Evolutionary conservation across 2,113 vertebrate species (phyloP), one percentile per base, ranked within the genome.

Genomic region (Datnioides undecimradiatus): DNA sequence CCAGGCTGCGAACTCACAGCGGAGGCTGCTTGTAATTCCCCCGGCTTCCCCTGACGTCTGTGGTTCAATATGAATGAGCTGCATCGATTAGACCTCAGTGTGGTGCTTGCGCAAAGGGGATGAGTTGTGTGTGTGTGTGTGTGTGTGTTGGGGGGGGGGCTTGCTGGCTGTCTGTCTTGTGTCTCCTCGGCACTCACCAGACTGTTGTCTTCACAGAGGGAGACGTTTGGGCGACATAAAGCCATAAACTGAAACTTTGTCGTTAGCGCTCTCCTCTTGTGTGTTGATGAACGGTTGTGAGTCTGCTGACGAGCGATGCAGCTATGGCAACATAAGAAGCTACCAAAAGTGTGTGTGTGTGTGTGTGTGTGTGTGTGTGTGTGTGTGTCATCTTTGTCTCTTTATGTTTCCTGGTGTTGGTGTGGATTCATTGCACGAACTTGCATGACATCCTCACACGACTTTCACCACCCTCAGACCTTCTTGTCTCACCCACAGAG

Each of bases 1-100:
- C 59, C 46, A 70, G 85, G 49, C 86, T 91, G 72, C 17, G 49
- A 81, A 86, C 84, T 90, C 90, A 87, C 88, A 91, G 90, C 43
- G 23, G 85, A 89, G 83, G 76, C 86, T 90, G 85, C 85, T 91
- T 93, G 91, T 90, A 89, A 92, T 91, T 93, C 90, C 88, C 83
- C 76, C 54, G 89, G 85, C 86, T 91, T 91, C 85, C 90, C 90
- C 85, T 88, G 78, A 87, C 40, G 83, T 88, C 89, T 91, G 80
- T 80, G 83, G 85, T 84, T 90, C 91, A 88, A 88, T 93, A 90
- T 89, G 90, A 93, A 93, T 92, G 90, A 94, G 90, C 88, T 86
- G 85, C 87, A 93, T 94, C 74, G 88, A 93, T 94, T 92, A 89
- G 68, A 84, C 81, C 85, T 90, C 84, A 84, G 78, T 82, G 83